phyloP scores from a whole-genome alignment of 2,113 vertebrate species.

The Arvicanthis niloticus region DNA sequence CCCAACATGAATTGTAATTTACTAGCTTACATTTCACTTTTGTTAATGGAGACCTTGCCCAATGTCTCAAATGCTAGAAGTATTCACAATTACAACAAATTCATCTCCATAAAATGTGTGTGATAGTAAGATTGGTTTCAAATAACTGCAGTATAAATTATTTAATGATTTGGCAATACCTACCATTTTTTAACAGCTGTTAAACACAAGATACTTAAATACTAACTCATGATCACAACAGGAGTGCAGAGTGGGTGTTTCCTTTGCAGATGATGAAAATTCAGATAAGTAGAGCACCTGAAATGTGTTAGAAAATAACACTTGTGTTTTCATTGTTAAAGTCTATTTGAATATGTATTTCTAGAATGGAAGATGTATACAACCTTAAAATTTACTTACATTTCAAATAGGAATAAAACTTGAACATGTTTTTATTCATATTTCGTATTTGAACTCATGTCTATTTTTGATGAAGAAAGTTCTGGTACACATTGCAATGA shows the following conservation, averaged over 20 bases:
- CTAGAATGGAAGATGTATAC: not conserved
- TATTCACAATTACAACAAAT: not conserved
- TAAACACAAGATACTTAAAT: not conserved
- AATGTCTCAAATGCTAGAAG: not conserved
- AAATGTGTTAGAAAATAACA: not conserved
- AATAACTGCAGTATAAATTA: slow-evolving; percentile 7
- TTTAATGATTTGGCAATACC: not conserved
- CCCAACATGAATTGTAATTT: not conserved
- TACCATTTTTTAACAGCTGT: not conserved
- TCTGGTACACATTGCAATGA: not conserved
- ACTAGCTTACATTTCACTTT: not conserved
- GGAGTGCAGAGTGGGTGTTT: not conserved
- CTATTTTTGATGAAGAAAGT: not conserved
- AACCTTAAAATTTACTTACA: not conserved
- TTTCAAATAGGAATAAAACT: slow-evolving; percentile 22
- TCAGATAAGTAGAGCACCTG: not conserved
- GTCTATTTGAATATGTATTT: not conserved
- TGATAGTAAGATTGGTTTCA: not conserved
- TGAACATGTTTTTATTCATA: not conserved
- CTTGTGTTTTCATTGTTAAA: slow-evolving; percentile 45
- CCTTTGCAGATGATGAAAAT: slow-evolving; percentile 3
- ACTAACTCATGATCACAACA: not conserved
- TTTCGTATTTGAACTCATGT: slow-evolving; percentile 35
- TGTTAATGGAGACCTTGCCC: not conserved
- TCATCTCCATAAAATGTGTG: not conserved